These are phyloP conservation scores for Rotaria macrura DNA, from an alignment of 2,888 invertebrate species.

Conservation along the genomic window DNA sequence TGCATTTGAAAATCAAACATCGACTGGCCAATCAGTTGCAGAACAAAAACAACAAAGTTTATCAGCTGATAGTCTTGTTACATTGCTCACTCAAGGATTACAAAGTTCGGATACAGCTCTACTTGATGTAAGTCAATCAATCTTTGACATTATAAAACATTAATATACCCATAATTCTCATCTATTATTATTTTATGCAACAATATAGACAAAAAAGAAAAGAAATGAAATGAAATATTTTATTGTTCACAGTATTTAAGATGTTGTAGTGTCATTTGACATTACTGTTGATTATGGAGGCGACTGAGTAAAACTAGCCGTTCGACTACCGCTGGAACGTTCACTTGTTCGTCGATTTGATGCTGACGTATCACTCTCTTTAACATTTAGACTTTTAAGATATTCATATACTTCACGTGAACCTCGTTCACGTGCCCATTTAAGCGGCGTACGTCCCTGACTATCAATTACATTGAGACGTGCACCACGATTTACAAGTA, in stretches of 20 bases:
- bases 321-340: not conserved
- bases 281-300: not conserved
- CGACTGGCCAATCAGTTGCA: not conserved
- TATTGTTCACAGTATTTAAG: not conserved
- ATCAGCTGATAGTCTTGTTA: conserved; percentile 64
- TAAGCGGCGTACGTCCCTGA: conserved; percentile 37
- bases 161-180: not conserved
- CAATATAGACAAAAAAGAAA: not conserved
- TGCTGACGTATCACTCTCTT: conserved; percentile 9
- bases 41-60: conserved; percentile 40
- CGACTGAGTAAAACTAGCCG: not conserved
- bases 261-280: not conserved
- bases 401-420: conserved; percentile 20
- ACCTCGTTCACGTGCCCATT: conserved; percentile 21
- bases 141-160: too few species aligned
- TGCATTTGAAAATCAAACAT: conserved; percentile 19
- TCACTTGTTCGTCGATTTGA: not conserved
- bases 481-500: conserved; percentile 24
- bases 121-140: conserved; percentile 50
- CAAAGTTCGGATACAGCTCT: conserved; percentile 70
- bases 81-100: conserved; percentile 68
- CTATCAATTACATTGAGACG: conserved; percentile 34
- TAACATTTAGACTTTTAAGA: conserved; percentile 24
- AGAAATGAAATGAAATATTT: not conserved
- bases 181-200: not conserved